Evolutionary conservation across 2,888 invertebrate species (phyloP).

Genomic region (Drosophila anomalata): DNA sequence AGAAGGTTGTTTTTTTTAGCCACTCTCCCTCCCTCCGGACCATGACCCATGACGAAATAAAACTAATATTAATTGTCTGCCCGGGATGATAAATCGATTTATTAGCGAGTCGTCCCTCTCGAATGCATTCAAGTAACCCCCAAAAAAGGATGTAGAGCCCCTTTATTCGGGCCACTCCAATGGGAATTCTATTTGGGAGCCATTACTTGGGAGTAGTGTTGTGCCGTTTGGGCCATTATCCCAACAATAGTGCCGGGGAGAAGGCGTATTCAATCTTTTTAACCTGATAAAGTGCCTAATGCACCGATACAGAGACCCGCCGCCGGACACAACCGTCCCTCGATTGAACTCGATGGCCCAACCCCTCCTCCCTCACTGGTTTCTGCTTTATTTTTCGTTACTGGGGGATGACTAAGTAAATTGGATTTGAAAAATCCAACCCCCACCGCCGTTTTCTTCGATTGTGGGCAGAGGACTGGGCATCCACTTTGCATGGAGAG

Average conservation of each 20-base stretch:
- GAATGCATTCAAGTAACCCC: background rate
- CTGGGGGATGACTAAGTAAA: slow-evolving; percentile 47
- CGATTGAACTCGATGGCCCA: too few relatives aligned
- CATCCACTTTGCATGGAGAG: slow-evolving; percentile 21
- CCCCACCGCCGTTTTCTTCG: background rate
- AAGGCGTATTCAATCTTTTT: slow-evolving; percentile 57
- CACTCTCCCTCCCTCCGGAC: too few relatives aligned
- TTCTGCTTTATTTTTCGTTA: background rate
- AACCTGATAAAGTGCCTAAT: slow-evolving; percentile 74
- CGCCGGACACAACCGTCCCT: background rate
- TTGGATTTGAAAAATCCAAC: slow-evolving; percentile 39
- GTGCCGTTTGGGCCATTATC: background rate
- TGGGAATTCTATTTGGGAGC: background rate
- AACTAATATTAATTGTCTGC: background rate
- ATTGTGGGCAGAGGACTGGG: background rate
- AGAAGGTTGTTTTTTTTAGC: background rate
- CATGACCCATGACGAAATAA: background rate
- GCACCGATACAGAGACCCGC: slow-evolving; percentile 34
- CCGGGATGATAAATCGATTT: background rate
- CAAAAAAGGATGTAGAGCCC: background rate
- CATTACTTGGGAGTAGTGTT: background rate
- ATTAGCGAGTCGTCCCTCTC: background rate
- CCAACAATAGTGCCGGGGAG: slow-evolving; percentile 16
- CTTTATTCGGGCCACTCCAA: background rate
- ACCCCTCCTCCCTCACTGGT: too few relatives aligned